Evolutionary conservation across 2,888 invertebrate genomes (phyloP), one percentile per base, ranked within the genome.

Genomic region (Xestoiulus laeticollis): DNA sequence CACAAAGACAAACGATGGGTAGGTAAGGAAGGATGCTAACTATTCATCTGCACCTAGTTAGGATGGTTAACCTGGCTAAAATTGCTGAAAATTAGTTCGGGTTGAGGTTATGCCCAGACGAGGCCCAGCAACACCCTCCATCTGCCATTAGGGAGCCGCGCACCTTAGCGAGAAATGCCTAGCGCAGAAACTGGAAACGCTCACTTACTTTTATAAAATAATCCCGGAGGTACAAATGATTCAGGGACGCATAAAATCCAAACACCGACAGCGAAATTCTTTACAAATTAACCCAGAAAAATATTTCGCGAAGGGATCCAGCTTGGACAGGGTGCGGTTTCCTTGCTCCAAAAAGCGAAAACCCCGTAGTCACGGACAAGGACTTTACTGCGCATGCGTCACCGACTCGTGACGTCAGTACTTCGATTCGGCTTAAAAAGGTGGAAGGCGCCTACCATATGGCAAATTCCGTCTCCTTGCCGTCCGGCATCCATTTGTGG

Each of bases 171-270:
- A 83, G 26, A 14, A 83, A 83, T 19, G 33, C n/a, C 83, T 32
- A 83, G 33, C 83, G 33, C 83, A 83, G 33, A 83, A 30, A 83
- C 12, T 85, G 48, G 78, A 87, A 44, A 44, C 83, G 82, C 44
- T 30, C 87, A 88, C 89, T 89, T 87, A 89, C 89, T 85, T 53
- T 87, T 88, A 88, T 83, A 88, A 88, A 88, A 88, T 85, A 88
- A 85, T 89, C 88, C 89, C 59, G 43, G 88, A 68, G 87, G 26
- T 85, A 89, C 43, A 87, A 88, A 88, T 43, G 22, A 87, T 68
- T 88, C 88, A 89, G 87, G 86, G 87, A 30, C 53, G 89, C 89
- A 89, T 89, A 88, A 89, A 89, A 87, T 88, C 89, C 85, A 85
- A 87, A 32, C 78, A 26, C 68, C 59, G 84, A 78, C 87, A 53